These are phyloP conservation scores for Pseudomyrmex concolor DNA, from an alignment of 1,140 invertebrate genomes.

Conservation along the genomic window DNA sequence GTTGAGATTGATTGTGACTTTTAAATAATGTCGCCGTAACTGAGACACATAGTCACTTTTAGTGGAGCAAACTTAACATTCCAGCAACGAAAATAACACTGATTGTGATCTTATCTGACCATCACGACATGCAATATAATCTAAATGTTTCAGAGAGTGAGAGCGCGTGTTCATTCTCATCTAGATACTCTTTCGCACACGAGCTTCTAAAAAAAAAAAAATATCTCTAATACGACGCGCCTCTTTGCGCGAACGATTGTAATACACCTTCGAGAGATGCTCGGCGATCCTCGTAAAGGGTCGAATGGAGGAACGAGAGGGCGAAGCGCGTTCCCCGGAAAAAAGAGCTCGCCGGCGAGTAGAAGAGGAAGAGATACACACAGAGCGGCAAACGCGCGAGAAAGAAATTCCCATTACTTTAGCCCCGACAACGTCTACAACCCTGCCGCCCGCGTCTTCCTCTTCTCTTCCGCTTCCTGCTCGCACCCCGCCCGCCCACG, in stretches of 20 bases:
- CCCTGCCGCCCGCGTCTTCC: constrained; percentile 57
- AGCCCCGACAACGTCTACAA: constrained; percentile 73
- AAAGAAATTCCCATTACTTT: constrained; percentile 82
- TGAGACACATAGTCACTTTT: too few species aligned
- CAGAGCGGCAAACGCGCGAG: constrained; percentile 72
- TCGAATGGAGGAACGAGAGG: constrained; percentile 23
- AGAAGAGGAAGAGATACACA: constrained; percentile 66
- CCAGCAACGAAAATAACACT: background rate
- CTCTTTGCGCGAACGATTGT: constrained; percentile 31
- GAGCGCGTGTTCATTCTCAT: background rate
- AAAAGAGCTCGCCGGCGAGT: constrained; percentile 27
- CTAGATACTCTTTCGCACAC: background rate
- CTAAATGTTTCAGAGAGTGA: background rate
- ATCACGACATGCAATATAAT: background rate
- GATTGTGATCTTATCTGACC: background rate
- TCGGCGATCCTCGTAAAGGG: constrained; percentile 55
- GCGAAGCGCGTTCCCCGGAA: constrained; percentile 9
- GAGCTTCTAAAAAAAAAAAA: background rate
- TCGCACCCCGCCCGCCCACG: constrained; percentile 16
- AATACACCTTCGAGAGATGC: constrained; percentile 38
- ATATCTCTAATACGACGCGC: constrained; percentile 22
- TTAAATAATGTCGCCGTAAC: too few species aligned
- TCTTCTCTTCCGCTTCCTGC: constrained; percentile 70
- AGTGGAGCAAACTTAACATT: background rate
- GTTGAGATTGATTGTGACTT: too few species aligned